Evolutionary conservation across 2,113 vertebrate genomes (phyloP).

Genomic region (Apeltes quadracus): DNA sequence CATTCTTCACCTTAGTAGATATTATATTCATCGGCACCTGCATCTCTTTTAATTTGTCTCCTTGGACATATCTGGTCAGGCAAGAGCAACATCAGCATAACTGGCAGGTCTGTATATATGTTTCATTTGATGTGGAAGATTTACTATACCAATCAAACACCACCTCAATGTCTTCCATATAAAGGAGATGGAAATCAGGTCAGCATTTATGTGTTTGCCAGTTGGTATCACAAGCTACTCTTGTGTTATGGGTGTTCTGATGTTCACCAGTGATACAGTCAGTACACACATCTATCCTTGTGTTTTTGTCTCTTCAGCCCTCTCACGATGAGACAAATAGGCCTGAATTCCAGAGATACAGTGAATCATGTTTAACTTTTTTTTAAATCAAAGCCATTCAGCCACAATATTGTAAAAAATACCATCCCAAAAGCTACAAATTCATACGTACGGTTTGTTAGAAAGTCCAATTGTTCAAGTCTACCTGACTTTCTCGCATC

Average conservation of each 20-base stretch:
- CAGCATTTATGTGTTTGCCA: constrained; percentile 52
- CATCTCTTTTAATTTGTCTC: constrained; percentile 32
- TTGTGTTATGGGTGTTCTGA: constrained; percentile 52
- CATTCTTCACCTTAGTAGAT: constrained; percentile 18
- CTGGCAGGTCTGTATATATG: not conserved
- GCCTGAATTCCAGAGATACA: constrained; percentile 50
- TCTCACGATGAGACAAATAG: constrained; percentile 66
- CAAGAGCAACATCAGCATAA: constrained; percentile 9
- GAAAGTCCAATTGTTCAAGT: not conserved
- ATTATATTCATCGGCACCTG: no score
- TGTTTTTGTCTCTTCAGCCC: constrained; percentile 53
- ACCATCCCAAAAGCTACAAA: constrained; percentile 18
- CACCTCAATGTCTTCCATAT: constrained; percentile 2
- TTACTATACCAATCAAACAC: constrained; percentile 36
- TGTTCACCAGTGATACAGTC: constrained; percentile 48
- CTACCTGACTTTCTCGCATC: constrained; percentile 22
- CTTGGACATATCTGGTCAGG: constrained; percentile 29
- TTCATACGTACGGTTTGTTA: not conserved
- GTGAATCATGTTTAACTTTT: constrained; percentile 67
- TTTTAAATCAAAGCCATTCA: constrained; percentile 56
- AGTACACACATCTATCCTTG: constrained; percentile 23
- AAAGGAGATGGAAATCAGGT: constrained; percentile 36
- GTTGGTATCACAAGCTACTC: constrained; percentile 34
- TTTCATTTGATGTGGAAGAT: constrained; percentile 32
- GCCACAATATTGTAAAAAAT: not conserved